Conservation (phyloP, 2,113 vertebrate genomes). For the Macaca mulatta region DNA sequence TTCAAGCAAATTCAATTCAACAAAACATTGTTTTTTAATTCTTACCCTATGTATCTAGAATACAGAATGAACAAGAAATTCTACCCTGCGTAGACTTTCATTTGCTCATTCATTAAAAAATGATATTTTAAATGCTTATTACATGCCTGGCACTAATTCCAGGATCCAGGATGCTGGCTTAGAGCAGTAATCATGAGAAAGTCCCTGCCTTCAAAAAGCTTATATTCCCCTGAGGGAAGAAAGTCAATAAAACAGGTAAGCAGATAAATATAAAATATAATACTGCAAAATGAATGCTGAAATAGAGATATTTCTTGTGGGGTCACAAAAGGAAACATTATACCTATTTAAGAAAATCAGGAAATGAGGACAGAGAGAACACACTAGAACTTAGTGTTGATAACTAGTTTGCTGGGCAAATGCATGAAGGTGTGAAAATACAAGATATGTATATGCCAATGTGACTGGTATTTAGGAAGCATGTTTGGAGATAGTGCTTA, state of each 20-base stretch:
- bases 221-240: background rate
- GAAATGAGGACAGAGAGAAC: background rate
- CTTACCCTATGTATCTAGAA: background rate
- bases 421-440: background rate
- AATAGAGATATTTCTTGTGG: background rate
- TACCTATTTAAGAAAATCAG: background rate
- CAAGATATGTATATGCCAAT: fast-evolving
- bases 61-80: background rate
- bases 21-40: background rate
- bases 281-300: background rate
- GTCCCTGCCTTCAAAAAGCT: background rate
- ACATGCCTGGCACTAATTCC: background rate
- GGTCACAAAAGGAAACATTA: background rate
- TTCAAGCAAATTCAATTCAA: background rate
- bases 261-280: background rate
- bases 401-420: background rate
- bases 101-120: background rate
- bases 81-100: background rate
- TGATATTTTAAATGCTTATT: background rate
- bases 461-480: background rate
- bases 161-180: background rate
- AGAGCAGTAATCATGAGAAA: background rate
- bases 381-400: fast-evolving
- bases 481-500: background rate
- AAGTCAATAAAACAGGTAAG: background rate